Conservation (phyloP, 2,888 invertebrate genomes). For the Hyposoter didymator region DNA sequence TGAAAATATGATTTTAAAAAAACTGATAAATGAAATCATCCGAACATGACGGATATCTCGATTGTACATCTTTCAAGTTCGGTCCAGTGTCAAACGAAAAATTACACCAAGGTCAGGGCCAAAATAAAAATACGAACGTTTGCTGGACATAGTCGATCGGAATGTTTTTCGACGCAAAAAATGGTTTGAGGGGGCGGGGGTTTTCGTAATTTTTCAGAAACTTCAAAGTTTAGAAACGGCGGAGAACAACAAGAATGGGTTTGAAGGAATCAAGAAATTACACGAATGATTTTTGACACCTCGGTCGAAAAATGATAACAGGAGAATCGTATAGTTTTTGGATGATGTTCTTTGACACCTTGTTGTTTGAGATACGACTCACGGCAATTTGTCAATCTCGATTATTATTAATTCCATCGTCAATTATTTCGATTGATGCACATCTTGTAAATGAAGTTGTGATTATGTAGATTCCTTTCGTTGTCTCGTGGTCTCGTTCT, state of each 20-base stretch:
- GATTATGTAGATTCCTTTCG: constrained; percentile 21
- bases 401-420: constrained; percentile 46
- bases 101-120: not conserved
- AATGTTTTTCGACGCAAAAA: not conserved
- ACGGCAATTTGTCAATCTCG: constrained; percentile 53
- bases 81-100: not conserved
- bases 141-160: not conserved
- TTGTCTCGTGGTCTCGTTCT: constrained; percentile 16
- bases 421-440: constrained; percentile 28
- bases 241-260: not conserved
- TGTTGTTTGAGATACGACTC: constrained; percentile 48
- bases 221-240: not conserved
- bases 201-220: not conserved
- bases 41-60: not conserved
- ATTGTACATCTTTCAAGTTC: not conserved
- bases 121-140: not conserved
- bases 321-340: not conserved
- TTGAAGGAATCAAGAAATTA: constrained; percentile 14
- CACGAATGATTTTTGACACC: not conserved
- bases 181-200: not conserved
- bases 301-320: not conserved
- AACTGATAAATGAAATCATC: not conserved
- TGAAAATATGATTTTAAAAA: not conserved
- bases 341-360: constrained; percentile 42
- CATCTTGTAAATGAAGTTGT: constrained; percentile 58